These are phyloP conservation scores for Phoenoteleia sp. DNA, from an alignment of 2,888 invertebrate species.

Conservation along the genomic window DNA sequence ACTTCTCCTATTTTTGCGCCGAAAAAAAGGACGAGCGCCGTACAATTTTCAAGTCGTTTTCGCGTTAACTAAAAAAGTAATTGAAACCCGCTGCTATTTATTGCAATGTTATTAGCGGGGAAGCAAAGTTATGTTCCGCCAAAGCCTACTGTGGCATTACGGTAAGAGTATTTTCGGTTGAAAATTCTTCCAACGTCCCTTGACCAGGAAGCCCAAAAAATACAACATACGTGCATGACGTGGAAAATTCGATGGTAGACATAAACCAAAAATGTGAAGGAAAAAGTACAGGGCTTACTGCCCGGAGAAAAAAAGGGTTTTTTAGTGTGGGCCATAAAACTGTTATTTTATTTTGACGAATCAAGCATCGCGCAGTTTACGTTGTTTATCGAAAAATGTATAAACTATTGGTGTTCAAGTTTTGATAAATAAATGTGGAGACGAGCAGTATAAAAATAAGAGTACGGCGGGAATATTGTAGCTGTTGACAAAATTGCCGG, in stretches of 20 bases:
- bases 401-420: slow-evolving; percentile 42
- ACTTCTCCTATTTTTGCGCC: slow-evolving; percentile 35
- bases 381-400: slow-evolving; percentile 37
- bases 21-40: slow-evolving; percentile 1
- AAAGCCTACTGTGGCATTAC: slow-evolving; percentile 70
- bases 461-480: neutral
- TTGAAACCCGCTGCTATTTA: slow-evolving; percentile 54
- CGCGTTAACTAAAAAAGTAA: slow-evolving; percentile 14
- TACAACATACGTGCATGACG: slow-evolving; percentile 44
- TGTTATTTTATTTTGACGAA: slow-evolving; percentile 50
- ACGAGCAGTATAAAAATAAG: slow-evolving; percentile 4
- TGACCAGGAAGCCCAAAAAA: slow-evolving; percentile 72
- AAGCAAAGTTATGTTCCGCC: slow-evolving; percentile 42
- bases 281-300: slow-evolving; percentile 44
- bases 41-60: neutral
- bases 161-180: slow-evolving; percentile 69
- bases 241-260: slow-evolving; percentile 55
- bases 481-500: slow-evolving; percentile 7
- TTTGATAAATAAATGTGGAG: slow-evolving; percentile 31
- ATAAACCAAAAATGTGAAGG: slow-evolving; percentile 55
- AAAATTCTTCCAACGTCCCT: slow-evolving; percentile 66
- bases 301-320: slow-evolving; percentile 37
- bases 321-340: slow-evolving; percentile 35
- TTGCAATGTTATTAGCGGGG: slow-evolving; percentile 54
- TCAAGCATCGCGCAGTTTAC: slow-evolving; percentile 21